phyloP scores from a whole-genome alignment of 2,888 invertebrate genomes.

The Cosmopolites sordidus region DNA sequence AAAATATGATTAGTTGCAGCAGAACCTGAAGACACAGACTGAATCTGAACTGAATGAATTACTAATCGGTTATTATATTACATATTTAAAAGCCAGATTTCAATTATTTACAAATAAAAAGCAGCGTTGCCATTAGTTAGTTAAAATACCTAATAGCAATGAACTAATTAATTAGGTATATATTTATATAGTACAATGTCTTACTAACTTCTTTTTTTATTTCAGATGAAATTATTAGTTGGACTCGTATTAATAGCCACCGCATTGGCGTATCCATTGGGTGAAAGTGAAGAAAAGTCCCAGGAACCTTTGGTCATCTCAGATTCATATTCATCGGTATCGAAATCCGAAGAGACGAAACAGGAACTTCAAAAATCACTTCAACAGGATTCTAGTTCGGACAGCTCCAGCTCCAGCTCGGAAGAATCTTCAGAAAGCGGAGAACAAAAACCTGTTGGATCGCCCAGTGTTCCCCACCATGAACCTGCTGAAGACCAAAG shows the following conservation, averaged over 20 bases:
- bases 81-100: no score
- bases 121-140: no score
- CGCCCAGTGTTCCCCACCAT: not conserved
- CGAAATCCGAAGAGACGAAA: slow-evolving; percentile 39
- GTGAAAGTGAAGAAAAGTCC: slow-evolving; percentile 48
- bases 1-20: no score
- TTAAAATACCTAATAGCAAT: no score
- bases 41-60: no score
- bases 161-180: no score
- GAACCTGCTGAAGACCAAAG: not conserved
- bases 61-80: no score
- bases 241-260: slow-evolving; percentile 48
- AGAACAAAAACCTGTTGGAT: slow-evolving; percentile 10
- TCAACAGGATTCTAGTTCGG: slow-evolving; percentile 12
- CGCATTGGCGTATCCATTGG: slow-evolving; percentile 58
- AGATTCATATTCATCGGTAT: slow-evolving; percentile 45
- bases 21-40: no score
- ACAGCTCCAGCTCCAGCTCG: slow-evolving; percentile 30
- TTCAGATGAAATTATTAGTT: slow-evolving; percentile 24
- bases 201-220: slow-evolving; percentile 8
- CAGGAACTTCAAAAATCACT: slow-evolving; percentile 28
- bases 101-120: no score
- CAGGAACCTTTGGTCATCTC: slow-evolving; percentile 46
- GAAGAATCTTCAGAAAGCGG: slow-evolving; percentile 39
- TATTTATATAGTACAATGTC: no score